phyloP scores from a whole-genome alignment of 2,888 invertebrate genomes.

The Nemurella pictetii region DNA sequence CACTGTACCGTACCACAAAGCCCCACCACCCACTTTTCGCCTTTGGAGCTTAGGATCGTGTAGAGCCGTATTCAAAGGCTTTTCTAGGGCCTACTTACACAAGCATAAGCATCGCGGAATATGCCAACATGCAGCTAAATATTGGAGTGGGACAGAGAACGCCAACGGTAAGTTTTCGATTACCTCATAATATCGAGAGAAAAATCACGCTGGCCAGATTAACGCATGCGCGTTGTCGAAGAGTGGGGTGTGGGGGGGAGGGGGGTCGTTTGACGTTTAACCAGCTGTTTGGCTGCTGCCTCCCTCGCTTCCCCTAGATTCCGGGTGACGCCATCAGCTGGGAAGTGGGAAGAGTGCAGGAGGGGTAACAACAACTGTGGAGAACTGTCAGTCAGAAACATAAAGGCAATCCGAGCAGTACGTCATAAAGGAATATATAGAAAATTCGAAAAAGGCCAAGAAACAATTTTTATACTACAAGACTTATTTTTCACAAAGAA shows the following conservation, averaged over 20 bases:
- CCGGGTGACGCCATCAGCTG: neutral
- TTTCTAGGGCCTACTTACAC: neutral
- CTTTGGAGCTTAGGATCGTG: too few species aligned
- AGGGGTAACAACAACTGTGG: neutral
- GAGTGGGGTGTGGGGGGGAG: too few species aligned
- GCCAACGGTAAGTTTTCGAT: neutral
- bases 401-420: neutral
- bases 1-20: neutral
- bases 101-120: neutral
- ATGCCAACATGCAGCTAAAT: neutral
- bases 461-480: neutral
- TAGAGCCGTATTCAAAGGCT: neutral
- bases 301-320: neutral
- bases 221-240: neutral
- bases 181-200: neutral
- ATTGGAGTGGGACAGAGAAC: neutral
- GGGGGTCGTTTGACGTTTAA: neutral
- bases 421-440: neutral
- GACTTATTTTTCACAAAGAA: neutral
- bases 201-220: neutral
- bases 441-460: neutral
- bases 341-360: neutral
- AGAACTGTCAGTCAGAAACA: neutral
- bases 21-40: neutral
- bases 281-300: neutral